These are phyloP conservation scores for Atrichornis clamosus DNA, from an alignment of 2,113 vertebrate species.

Conservation along the genomic window DNA sequence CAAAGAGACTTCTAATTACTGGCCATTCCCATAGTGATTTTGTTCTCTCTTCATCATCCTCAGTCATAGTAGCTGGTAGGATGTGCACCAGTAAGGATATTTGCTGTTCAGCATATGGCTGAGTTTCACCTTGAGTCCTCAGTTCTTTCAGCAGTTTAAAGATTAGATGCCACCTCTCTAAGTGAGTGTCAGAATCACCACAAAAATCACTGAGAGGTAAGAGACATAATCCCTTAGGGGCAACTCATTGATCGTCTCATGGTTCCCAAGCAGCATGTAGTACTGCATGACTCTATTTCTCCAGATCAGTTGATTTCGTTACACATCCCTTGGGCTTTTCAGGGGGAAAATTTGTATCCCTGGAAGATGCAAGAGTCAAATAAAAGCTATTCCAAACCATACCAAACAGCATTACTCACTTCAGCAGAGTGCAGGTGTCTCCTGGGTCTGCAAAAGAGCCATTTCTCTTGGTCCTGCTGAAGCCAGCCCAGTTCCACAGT, in stretches of 20 bases:
- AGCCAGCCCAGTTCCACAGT: background rate
- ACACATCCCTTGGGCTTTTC: background rate
- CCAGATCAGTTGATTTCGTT: constrained; percentile 25
- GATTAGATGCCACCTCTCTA: constrained; percentile 44
- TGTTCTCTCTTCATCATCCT: background rate
- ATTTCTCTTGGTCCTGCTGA: background rate
- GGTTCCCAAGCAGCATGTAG: background rate
- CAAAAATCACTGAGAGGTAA: constrained; percentile 40
- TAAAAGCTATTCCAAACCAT: background rate
- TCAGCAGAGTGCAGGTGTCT: background rate
- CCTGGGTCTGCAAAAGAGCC: background rate
- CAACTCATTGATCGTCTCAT: constrained; percentile 19
- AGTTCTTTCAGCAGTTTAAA: constrained; percentile 31
- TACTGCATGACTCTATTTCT: background rate
- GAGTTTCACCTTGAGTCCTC: constrained; percentile 24
- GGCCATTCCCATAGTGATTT: background rate
- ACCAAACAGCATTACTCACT: background rate
- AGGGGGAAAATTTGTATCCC: background rate
- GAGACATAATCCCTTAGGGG: constrained; percentile 42
- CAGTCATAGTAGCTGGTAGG: background rate
- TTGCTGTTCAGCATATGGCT: background rate
- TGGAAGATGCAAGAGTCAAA: constrained; percentile 8
- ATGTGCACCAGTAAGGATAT: background rate
- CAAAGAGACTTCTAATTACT: background rate
- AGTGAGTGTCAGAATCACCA: constrained; percentile 40